phyloP scores from a whole-genome alignment of 2,113 vertebrate genomes.

The Hepsetus odoe region DNA sequence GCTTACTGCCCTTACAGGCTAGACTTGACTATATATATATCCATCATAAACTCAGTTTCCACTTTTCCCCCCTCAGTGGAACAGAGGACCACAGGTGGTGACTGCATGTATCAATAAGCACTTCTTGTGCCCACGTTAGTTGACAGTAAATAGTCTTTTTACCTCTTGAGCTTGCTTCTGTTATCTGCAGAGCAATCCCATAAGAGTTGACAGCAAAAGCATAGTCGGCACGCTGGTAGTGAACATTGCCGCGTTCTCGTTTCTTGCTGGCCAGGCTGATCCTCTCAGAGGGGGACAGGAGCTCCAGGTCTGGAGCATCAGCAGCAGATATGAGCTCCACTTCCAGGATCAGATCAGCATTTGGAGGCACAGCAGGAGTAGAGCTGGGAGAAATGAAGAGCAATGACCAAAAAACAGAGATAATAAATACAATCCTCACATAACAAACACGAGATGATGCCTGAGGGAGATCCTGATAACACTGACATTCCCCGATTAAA shows the following conservation, averaged over 20 bases:
- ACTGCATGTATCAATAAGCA: background rate
- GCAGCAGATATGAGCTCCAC: constrained; percentile 80
- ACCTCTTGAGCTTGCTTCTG: constrained; percentile 92
- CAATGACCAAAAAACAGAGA: background rate
- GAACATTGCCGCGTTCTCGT: constrained; percentile 86
- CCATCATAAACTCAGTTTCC: background rate
- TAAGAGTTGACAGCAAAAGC: constrained; percentile 93
- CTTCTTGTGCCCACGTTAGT: background rate
- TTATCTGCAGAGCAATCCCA: constrained; percentile 86
- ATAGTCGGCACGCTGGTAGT: constrained; percentile 90
- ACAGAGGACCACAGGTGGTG: background rate
- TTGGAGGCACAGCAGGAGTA: constrained; percentile 80
- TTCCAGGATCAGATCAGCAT: constrained; percentile 81
- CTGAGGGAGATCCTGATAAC: no score
- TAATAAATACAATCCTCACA: background rate
- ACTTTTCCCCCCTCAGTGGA: background rate
- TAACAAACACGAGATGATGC: no score
- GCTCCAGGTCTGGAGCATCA: constrained; percentile 84
- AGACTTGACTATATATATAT: background rate
- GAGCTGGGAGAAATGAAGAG: constrained; percentile 51
- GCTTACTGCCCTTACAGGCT: background rate
- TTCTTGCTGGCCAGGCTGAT: constrained; percentile 84
- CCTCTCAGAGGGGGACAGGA: constrained; percentile 81
- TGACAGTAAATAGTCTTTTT: constrained; percentile 1
- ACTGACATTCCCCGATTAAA: no score